Percentiles rank a stretch among this genome's conserved stretches.
These are phyloP conservation scores for Agrenia bidenticulata DNA, from an alignment of 2,888 invertebrate species.

Conservation along the genomic window DNA sequence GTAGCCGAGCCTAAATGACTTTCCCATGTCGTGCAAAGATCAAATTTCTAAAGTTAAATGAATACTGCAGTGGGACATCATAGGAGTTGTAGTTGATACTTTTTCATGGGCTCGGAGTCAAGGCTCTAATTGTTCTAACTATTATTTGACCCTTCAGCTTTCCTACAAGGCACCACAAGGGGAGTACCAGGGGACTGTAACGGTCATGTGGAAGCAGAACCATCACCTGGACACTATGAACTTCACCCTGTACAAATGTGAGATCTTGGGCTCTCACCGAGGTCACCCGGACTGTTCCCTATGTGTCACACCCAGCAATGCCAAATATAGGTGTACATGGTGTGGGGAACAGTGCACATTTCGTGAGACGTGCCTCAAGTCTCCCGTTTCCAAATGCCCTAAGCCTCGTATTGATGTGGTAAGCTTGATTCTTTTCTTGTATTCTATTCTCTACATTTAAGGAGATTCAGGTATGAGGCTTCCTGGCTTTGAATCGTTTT, in stretches of 20 bases:
- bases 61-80: too few species aligned
- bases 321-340: slow-evolving; percentile 93
- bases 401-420: slow-evolving; percentile 87
- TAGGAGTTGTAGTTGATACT: too few species aligned
- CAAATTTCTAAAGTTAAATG: not conserved
- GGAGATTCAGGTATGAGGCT: too few species aligned
- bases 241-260: slow-evolving; percentile 92
- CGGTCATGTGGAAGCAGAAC: slow-evolving; percentile 89
- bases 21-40: too few species aligned
- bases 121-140: too few species aligned
- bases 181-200: slow-evolving; percentile 83
- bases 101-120: too few species aligned
- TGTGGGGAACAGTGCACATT: slow-evolving; percentile 86
- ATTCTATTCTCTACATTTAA: too few species aligned
- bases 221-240: slow-evolving; percentile 88
- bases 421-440: slow-evolving; percentile 53
- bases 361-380: slow-evolving; percentile 78
- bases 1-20: too few species aligned
- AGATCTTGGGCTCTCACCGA: slow-evolving; percentile 87
- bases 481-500: too few species aligned
- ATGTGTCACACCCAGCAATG: slow-evolving; percentile 83
- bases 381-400: slow-evolving; percentile 81
- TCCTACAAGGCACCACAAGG: slow-evolving; percentile 84
- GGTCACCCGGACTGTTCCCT: slow-evolving; percentile 95
- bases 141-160: slow-evolving; percentile 63